Evolutionary conservation across 2,888 invertebrate genomes (phyloP), one percentile per base, ranked within the genome.

Genomic region (Leptarthrus brevirostris): DNA sequence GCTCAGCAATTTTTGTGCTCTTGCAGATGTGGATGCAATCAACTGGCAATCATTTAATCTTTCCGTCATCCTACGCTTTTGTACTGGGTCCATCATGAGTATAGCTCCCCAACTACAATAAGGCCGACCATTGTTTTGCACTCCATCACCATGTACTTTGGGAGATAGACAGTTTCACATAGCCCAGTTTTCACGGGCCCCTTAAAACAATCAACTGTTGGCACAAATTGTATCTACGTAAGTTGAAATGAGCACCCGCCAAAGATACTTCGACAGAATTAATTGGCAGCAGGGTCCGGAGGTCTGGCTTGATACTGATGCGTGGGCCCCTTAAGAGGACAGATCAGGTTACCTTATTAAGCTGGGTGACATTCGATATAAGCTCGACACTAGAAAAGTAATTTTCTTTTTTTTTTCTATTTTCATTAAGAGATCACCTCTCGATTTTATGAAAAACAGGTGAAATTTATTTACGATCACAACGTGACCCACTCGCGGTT

Each of bases 11-110:
- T 20, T 36, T 18, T 54, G 14, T 56, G 18, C 16, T 56, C 14
- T 30, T 24, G 30, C 10, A 36, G 1, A 36, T 36, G 16, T 36
- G 58, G 36, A 36, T 36, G 58, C 36, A 58, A 58, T 58, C 58
- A 58, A 58, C 36, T 58, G 58, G 58, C 36, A 58, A 58, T 58
- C 58, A 58, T 58, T 58, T 18, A 58, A 58, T 58, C 40, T 58
- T 36, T 58, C 40, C 22, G 20, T 20, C 58, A 36, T 58, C 58
- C 58, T 58, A 58, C 58, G 22, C 58, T 18, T 18, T 18, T 12
- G 34, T n/a, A n/a, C 16, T 12, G 18, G 56, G 12, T 14, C n/a
- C n/a, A n/a, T n/a, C n/a, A n/a, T n/a, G n/a, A n/a, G n/a, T n/a
- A n/a, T n/a, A n/a, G n/a, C n/a, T n/a, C n/a, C n/a, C n/a, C n/a